Conservation (phyloP, 2,113 vertebrate species). For the Tychaedon coryphoeus region DNA sequence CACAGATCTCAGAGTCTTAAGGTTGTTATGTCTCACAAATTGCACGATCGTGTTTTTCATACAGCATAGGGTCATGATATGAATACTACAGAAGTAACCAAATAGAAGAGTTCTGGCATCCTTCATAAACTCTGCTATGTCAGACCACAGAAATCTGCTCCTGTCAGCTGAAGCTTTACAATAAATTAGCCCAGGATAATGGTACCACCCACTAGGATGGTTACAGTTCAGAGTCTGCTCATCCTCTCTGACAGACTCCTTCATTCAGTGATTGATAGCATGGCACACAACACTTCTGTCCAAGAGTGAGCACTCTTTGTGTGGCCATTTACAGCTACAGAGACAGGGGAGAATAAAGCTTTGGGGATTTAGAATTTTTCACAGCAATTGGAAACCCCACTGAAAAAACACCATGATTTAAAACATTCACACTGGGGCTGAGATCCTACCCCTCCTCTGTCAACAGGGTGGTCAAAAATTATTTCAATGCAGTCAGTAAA, state of each 20-base stretch:
- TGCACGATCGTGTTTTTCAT: neutral
- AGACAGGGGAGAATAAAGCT: neutral
- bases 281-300: neutral
- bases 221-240: conserved; percentile 12
- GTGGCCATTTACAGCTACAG: neutral
- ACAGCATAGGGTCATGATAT: neutral
- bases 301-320: neutral
- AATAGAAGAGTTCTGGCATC: conserved; percentile 25
- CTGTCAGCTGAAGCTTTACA: neutral
- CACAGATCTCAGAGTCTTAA: neutral
- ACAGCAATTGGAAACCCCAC: neutral
- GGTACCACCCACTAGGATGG: neutral
- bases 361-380: neutral
- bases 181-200: neutral
- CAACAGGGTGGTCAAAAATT: neutral
- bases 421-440: neutral
- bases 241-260: neutral
- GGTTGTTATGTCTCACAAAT: neutral
- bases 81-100: neutral
- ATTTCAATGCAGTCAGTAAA: neutral
- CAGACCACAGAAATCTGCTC: neutral
- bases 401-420: neutral
- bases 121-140: neutral
- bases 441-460: neutral
- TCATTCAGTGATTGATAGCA: neutral